Conservation (phyloP, 2,888 invertebrate species). For the Amphipyra berbera region DNA sequence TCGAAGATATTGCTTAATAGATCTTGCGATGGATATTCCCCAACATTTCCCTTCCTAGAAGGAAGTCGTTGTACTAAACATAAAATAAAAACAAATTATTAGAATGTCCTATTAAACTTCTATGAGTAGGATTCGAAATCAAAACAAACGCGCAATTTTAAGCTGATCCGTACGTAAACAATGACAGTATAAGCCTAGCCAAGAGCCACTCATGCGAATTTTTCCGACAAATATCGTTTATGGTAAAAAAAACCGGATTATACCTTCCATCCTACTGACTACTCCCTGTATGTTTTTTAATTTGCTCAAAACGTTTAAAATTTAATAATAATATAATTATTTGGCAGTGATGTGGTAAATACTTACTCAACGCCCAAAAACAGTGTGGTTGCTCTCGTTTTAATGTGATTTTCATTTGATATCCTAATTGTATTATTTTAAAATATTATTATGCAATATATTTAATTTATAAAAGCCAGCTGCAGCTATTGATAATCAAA, state of each 20-base stretch:
- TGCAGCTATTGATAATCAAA: too few species aligned
- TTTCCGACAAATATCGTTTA: background rate
- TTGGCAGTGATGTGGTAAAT: background rate
- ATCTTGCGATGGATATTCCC: conserved; percentile 82
- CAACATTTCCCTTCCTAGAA: conserved; percentile 81
- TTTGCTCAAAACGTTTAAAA: background rate
- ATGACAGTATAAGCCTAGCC: too few species aligned
- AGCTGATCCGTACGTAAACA: background rate
- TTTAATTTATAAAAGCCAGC: too few species aligned
- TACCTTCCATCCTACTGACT: background rate
- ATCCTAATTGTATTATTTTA: background rate
- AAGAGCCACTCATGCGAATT: background rate
- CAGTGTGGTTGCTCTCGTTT: background rate
- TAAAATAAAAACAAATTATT: conserved; percentile 62
- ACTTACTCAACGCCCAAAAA: background rate
- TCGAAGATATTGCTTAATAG: conserved; percentile 67
- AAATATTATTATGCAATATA: background rate
- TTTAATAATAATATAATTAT: too few species aligned
- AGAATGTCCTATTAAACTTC: background rate
- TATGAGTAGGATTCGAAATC: background rate
- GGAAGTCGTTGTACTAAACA: conserved; percentile 85
- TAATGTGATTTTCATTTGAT: background rate
- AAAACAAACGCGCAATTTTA: background rate
- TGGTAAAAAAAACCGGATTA: background rate
- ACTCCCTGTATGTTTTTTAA: background rate